Evolutionary conservation across 2,888 invertebrate species (phyloP), one percentile per base, ranked within the genome.

Genomic region (Zelleria hepariella): DNA sequence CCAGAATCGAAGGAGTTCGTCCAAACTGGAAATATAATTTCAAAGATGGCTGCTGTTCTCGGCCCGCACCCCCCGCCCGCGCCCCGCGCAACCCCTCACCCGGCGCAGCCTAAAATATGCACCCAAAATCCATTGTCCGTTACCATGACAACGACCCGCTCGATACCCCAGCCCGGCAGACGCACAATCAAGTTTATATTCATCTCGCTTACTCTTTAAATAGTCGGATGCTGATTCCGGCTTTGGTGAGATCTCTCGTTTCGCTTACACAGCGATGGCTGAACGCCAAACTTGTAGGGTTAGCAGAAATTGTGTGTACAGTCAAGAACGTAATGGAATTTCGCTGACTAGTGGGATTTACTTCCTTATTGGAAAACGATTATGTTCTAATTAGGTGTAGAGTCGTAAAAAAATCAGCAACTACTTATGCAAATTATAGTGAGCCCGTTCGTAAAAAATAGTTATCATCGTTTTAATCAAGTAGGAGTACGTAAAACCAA

Each of bases 101-200:
- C 78, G 78, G 74, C 86, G 84, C 81, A 83, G 80, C 85, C 85
- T 86, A 88, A 89, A 88, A 89, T 88, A 89, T 89, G 88, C 89
- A 89, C 88, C 89, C 88, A 80, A 88, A 88, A 88, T 78, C 87
- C 87, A 86, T 87, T 88, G 87, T 87, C 88, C 86, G 89, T 89
- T 89, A 72, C 85, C 80, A 87, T 87, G 83, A 80, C 86, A 77
- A 89, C 89, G 72, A 67, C 61, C 78, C 87, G 87, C 86, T 86
- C 88, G 82, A 88, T 88, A 87, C 78, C 74, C 67, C 68, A 68
- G 67, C 70, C 73, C 78, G 72, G 74, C 73, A 76, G 76, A 70
- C 73, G 74, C 74, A 78, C 74, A 78, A 79, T 78, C 78, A 78
- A 75, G 74, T 70, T 69, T 85, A 77, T 74, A 76, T 72, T 79